phyloP scores from a whole-genome alignment of 2,797 vertebrate genomes.

The Pogoniulus pusillus region DNA sequence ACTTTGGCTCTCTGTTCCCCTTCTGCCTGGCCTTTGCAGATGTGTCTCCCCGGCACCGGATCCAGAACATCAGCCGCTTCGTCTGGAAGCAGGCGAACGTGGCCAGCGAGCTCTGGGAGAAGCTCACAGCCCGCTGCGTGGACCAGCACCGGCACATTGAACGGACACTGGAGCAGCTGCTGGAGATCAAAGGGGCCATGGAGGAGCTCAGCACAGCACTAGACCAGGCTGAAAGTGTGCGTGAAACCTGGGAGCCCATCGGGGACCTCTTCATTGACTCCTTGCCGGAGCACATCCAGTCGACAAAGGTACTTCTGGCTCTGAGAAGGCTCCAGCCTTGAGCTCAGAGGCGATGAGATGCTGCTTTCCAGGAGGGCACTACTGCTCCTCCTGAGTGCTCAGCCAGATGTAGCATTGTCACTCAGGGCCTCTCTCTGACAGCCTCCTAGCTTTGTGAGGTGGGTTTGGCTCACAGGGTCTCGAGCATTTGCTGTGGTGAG shows the following conservation, averaged over 20 bases:
- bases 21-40: conserved; percentile 74
- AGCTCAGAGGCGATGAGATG: background rate
- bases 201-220: conserved; percentile 87
- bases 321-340: background rate
- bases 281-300: conserved; percentile 95
- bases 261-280: conserved; percentile 98
- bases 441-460: background rate
- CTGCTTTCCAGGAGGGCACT: background rate
- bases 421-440: background rate
- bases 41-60: conserved; percentile 86
- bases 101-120: conserved; percentile 96
- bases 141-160: conserved; percentile 96
- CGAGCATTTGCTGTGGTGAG: background rate
- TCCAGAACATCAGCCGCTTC: conserved; percentile 92
- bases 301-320: conserved; percentile 85
- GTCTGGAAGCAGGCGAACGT: conserved; percentile 98
- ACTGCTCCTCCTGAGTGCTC: background rate
- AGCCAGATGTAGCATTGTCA: background rate
- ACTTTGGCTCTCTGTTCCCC: too few relatives aligned
- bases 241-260: conserved; percentile 94
- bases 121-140: conserved; percentile 91
- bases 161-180: conserved; percentile 89
- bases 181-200: conserved; percentile 93
- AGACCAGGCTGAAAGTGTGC: conserved; percentile 90
- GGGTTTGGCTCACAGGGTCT: background rate